Percentiles rank a stretch among this genome's conserved stretches.
Evolutionary conservation across 2,888 invertebrate species (phyloP).

Genomic region (Geophilus truncorum): DNA sequence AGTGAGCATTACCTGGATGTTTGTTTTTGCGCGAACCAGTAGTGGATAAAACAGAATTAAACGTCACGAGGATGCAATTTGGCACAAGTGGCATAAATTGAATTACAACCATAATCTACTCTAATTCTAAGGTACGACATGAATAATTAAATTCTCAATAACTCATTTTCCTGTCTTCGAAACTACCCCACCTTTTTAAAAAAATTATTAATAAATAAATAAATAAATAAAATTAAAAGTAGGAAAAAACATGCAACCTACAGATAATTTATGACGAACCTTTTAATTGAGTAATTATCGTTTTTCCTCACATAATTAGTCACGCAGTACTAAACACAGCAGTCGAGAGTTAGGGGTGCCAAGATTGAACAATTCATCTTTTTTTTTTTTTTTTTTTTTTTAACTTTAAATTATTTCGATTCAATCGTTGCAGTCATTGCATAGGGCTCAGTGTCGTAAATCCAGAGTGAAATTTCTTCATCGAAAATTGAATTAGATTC

Average conservation of each 20-base stretch:
- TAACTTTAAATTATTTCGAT: not conserved
- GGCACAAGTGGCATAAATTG: too few species aligned
- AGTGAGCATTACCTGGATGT: too few species aligned
- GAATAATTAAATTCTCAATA: not conserved
- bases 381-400: not conserved
- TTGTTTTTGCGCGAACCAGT: too few species aligned
- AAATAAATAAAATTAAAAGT: too few species aligned
- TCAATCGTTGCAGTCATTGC: not conserved
- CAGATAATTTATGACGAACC: not conserved
- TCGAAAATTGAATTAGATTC: conserved; percentile 25
- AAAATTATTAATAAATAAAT: too few species aligned
- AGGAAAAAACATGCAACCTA: too few species aligned
- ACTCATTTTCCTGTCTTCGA: too few species aligned
- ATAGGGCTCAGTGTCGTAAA: conserved; percentile 2
- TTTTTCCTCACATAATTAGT: not conserved
- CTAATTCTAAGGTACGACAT: too few species aligned
- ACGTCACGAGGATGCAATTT: too few species aligned
- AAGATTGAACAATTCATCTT: not conserved
- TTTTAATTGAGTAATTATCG: not conserved
- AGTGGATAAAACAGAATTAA: too few species aligned
- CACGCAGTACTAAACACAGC: not conserved
- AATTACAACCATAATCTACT: too few species aligned
- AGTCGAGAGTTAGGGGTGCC: not conserved
- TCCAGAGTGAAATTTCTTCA: conserved; percentile 22
- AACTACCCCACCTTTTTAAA: too few species aligned